Evolutionary conservation across 2,888 invertebrate genomes (phyloP).

Genomic region (Exephanes ischioxanthus): DNA sequence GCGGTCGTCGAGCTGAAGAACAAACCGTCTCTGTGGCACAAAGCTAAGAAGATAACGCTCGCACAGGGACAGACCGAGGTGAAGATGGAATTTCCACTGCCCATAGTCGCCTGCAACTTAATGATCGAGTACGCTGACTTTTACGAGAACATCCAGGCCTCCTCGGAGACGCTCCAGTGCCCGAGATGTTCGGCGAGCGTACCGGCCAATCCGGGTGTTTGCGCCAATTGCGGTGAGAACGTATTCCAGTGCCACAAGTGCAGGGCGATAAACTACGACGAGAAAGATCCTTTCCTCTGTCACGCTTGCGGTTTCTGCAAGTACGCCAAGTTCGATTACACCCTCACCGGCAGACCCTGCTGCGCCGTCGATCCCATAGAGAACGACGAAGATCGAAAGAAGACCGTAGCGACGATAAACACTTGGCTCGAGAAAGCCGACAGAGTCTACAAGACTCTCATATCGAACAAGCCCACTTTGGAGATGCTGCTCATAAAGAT

Average conservation of each 20-base stretch:
- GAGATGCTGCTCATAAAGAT: conserved; percentile 95
- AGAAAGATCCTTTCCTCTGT: conserved; percentile 99
- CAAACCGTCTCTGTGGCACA: conserved; percentile 98
- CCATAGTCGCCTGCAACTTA: conserved; percentile 98
- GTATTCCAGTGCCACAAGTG: conserved; percentile 99
- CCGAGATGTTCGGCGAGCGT: conserved; percentile 98
- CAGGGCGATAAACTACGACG: conserved; percentile 99
- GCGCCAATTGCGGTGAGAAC: conserved; percentile 98
- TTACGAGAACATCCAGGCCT: conserved; percentile 97
- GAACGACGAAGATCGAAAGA: conserved; percentile 98
- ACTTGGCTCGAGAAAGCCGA: conserved; percentile 97
- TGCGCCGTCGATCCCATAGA: conserved; percentile 99
- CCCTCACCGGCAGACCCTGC: conserved; percentile 95
- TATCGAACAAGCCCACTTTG: conserved; percentile 95
- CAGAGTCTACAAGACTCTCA: conserved; percentile 95
- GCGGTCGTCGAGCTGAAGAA: conserved; percentile 99
- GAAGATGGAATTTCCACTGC: conserved; percentile 98
- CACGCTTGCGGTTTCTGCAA: conserved; percentile 99
- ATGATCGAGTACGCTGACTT: conserved; percentile 99
- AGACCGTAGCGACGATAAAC: conserved; percentile 96
- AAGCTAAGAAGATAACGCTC: conserved; percentile 96
- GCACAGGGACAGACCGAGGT: conserved; percentile 97
- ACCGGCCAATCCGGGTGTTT: conserved; percentile 98
- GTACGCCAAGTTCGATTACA: conserved; percentile 99
- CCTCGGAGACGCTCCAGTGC: conserved; percentile 97